Percentiles rank a stretch among this genome's conserved stretches.
Conservation (phyloP, 30 jellyfish, hydroid and myxozoan species). For the Hydractinia echinata region DNA sequence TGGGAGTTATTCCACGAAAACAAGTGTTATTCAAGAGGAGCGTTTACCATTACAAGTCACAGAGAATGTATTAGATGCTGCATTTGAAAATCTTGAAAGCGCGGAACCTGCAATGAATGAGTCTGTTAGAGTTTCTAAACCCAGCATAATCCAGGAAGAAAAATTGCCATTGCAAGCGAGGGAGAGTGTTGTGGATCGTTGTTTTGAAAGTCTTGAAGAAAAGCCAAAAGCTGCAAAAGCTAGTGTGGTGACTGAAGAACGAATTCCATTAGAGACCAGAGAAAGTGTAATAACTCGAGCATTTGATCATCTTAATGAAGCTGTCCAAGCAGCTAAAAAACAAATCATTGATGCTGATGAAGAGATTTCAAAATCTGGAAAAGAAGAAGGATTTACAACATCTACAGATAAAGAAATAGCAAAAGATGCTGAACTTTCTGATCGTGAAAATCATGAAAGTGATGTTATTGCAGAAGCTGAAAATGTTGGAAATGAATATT, state of each 20-base stretch:
- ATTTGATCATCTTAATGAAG: background rate
- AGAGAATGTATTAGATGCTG: too few relatives aligned
- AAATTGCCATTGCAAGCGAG: background rate
- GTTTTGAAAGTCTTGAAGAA: background rate
- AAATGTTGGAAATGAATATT: background rate
- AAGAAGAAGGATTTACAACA: background rate
- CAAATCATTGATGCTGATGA: constrained; percentile 6
- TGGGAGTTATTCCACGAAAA: too few relatives aligned
- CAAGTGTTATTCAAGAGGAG: background rate
- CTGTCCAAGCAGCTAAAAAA: constrained; percentile 4
- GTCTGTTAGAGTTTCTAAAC: background rate
- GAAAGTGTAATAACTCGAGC: constrained; percentile 16
- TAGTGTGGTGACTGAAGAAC: background rate
- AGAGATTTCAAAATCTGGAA: background rate
- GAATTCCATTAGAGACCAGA: background rate
- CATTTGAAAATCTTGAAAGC: too few relatives aligned
- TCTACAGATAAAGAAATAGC: background rate
- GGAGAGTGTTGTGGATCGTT: constrained; percentile 8
- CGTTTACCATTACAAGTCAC: too few relatives aligned
- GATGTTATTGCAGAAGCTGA: background rate
- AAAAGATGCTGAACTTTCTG: background rate
- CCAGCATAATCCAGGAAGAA: background rate
- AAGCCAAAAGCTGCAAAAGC: background rate
- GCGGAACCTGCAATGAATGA: too few relatives aligned
- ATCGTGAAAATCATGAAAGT: background rate